Evolutionary conservation across 2,888 invertebrate species (phyloP).

Genomic region (Cephus pulcher): DNA sequence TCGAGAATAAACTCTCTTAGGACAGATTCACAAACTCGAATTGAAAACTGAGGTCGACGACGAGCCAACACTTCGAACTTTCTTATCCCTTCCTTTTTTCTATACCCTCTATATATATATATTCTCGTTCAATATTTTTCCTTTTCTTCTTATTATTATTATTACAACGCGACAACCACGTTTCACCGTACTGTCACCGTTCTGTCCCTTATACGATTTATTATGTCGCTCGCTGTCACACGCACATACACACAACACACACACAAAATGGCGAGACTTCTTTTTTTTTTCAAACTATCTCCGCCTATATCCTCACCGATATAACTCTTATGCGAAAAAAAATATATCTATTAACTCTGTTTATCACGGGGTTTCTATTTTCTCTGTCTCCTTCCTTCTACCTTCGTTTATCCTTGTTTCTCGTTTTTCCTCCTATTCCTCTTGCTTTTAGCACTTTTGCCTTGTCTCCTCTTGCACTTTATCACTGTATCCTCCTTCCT

Average conservation of each 20-base stretch:
- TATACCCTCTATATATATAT: not conserved
- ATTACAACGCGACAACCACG: not conserved
- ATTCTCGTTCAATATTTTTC: not conserved
- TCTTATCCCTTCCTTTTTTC: not conserved
- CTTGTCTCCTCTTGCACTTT: conserved; percentile 22
- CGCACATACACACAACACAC: not conserved
- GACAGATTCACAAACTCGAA: conserved; percentile 2
- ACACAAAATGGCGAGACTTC: not conserved
- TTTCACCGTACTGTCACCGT: not conserved
- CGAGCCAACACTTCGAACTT: conserved; percentile 6
- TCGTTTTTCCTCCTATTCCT: conserved; percentile 2
- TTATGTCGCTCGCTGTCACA: not conserved
- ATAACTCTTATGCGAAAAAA: conserved; percentile 2
- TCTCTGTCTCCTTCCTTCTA: not conserved
- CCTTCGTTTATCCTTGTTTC: conserved; percentile 25
- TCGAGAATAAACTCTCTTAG: conserved; percentile 12
- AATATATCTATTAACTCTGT: conserved; percentile 4
- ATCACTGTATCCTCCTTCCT: conserved; percentile 19
- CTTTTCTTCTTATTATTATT: not conserved
- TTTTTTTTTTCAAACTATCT: not conserved
- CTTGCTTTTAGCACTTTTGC: conserved; percentile 21
- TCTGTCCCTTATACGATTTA: not conserved
- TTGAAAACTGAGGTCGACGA: not conserved
- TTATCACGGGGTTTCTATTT: not conserved
- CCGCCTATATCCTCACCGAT: conserved; percentile 1